Percentiles rank a stretch among this genome's conserved stretches.
These are phyloP conservation scores for Sitta europaea DNA, from an alignment of 2,113 vertebrate species.

Conservation along the genomic window DNA sequence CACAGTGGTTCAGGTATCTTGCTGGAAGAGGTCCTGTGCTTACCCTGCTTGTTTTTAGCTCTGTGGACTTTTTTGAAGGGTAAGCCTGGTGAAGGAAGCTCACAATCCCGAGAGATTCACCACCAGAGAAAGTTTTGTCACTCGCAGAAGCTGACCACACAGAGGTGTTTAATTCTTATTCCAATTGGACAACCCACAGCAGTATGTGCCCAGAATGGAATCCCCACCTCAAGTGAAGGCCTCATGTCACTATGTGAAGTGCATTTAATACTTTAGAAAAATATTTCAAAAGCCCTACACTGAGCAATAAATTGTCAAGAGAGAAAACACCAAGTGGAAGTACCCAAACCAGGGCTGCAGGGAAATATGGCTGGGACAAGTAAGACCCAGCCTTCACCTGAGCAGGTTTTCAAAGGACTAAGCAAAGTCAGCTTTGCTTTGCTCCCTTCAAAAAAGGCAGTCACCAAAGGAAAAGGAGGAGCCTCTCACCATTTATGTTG, in stretches of 20 bases:
- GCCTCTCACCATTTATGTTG: not conserved
- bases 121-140: not conserved
- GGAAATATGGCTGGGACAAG: not conserved
- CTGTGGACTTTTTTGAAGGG: not conserved
- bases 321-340: not conserved
- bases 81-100: not conserved
- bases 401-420: constrained; percentile 33
- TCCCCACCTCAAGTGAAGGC: not conserved
- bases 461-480: constrained; percentile 53
- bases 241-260: not conserved
- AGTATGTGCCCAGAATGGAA: not conserved
- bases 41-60: not conserved
- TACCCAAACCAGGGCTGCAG: not conserved
- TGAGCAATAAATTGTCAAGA: not conserved
- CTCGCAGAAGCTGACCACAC: not conserved
- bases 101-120: not conserved
- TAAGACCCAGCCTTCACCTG: not conserved
- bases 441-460: not conserved
- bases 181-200: not conserved
- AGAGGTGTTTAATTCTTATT: not conserved
- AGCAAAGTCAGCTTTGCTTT: constrained; percentile 2
- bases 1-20: not conserved
- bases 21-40: not conserved
- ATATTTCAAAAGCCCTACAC: not conserved
- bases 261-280: not conserved